Evolutionary conservation across 2,888 invertebrate species (phyloP).

Genomic region (Eupithecia insigniata): DNA sequence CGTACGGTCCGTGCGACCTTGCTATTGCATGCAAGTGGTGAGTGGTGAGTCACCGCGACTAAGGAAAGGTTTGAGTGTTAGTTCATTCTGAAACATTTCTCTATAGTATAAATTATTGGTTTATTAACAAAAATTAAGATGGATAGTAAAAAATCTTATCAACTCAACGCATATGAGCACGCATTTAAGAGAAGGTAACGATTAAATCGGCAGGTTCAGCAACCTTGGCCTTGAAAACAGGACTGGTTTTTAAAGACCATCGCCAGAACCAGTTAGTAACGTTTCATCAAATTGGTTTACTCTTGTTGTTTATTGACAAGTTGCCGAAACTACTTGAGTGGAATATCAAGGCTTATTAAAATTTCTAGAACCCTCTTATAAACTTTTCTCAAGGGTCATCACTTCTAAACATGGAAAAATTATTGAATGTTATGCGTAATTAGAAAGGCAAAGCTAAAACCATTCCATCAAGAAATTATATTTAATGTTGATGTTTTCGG

Average conservation of each 20-base stretch:
- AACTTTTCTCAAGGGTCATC: neutral
- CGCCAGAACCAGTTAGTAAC: neutral
- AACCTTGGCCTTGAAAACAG: conserved; percentile 17
- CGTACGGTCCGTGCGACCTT: neutral
- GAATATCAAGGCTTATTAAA: neutral
- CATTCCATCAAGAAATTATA: neutral
- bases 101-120: neutral
- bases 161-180: neutral
- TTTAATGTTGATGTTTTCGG: neutral
- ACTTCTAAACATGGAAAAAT: neutral
- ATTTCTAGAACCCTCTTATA: neutral
- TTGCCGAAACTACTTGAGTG: neutral
- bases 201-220: neutral
- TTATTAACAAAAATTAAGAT: neutral
- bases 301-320: neutral
- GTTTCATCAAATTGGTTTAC: neutral
- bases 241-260: conserved; percentile 5
- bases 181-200: neutral
- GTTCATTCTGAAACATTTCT: neutral
- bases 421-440: neutral
- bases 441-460: no score
- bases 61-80: neutral
- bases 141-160: neutral
- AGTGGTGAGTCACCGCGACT: neutral
- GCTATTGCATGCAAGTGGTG: neutral